Conservation (phyloP, 1,140 invertebrate species). For the Zophobas atratus region DNA sequence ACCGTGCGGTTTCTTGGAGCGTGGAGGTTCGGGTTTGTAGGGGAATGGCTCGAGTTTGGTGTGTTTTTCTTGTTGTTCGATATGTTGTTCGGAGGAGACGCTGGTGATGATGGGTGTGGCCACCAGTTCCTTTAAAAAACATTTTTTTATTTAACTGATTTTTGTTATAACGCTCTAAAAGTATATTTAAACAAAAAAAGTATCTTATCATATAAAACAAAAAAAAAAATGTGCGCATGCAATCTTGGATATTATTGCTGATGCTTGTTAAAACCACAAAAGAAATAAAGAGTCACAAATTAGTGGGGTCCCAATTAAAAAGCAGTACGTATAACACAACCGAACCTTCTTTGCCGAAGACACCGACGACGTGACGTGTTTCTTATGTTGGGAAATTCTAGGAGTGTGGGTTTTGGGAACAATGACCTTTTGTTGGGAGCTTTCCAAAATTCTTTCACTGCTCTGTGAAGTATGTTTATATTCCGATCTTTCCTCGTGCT, state of each 20-base stretch:
- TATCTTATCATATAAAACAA: too few relatives aligned
- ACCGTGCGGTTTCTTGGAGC: constrained; percentile 63
- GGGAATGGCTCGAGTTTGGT: constrained; percentile 70
- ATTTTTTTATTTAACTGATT: background rate
- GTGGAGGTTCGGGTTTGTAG: constrained; percentile 67
- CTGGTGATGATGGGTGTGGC: constrained; percentile 66
- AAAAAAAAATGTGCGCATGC: too few relatives aligned
- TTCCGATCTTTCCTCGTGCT: constrained; percentile 61
- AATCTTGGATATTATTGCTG: too few relatives aligned
- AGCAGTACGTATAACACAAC: constrained; percentile 46
- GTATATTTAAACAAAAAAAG: too few relatives aligned
- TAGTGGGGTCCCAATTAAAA: background rate
- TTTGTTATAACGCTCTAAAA: too few relatives aligned
- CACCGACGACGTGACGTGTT: constrained; percentile 53
- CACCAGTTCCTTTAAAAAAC: constrained; percentile 67
- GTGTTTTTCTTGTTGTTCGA: constrained; percentile 64
- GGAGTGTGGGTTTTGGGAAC: constrained; percentile 57
- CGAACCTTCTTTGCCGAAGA: constrained; percentile 66
- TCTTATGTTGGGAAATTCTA: constrained; percentile 59
- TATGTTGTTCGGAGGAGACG: constrained; percentile 61
- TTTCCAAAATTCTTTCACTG: constrained; percentile 57
- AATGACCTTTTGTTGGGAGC: constrained; percentile 57
- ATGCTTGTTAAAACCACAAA: too few relatives aligned
- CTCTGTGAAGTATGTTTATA: constrained; percentile 59
- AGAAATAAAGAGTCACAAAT: background rate